A percentile compares a stretch with the other conserved stretches of the same genome.
phyloP scores from a whole-genome alignment of 2,797 vertebrate species.

The Sebastes alutus region DNA sequence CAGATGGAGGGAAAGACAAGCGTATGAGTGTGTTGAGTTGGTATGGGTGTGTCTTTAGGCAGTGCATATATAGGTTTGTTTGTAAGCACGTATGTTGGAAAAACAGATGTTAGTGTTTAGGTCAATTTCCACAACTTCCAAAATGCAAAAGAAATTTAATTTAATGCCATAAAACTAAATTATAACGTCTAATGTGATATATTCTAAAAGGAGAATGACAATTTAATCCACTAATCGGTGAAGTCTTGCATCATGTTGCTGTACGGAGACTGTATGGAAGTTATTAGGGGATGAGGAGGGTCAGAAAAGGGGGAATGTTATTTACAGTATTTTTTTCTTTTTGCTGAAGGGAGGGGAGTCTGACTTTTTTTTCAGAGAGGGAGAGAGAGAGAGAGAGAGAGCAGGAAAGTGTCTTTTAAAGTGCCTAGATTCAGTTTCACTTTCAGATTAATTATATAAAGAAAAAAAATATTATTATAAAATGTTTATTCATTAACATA shows the following conservation, averaged over 20 bases:
- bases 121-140: neutral
- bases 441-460: neutral
- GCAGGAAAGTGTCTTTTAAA: neutral
- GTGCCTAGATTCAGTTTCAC: neutral
- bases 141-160: neutral
- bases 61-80: neutral
- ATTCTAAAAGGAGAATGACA: neutral
- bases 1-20: conserved; percentile 43
- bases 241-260: neutral
- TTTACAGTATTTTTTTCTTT: neutral
- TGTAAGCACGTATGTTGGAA: neutral
- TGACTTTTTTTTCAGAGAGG: too few relatives aligned
- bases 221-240: neutral
- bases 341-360: neutral
- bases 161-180: neutral
- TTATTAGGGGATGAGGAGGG: neutral
- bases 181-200: too few relatives aligned
- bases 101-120: neutral
- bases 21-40: neutral
- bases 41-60: neutral
- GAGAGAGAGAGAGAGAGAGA: neutral
- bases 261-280: neutral
- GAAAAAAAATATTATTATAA: neutral
- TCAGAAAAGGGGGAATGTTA: neutral
- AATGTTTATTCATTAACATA: neutral